These are phyloP conservation scores for Netelia fuscicornis DNA, from an alignment of 2,888 invertebrate species.

Conservation along the genomic window DNA sequence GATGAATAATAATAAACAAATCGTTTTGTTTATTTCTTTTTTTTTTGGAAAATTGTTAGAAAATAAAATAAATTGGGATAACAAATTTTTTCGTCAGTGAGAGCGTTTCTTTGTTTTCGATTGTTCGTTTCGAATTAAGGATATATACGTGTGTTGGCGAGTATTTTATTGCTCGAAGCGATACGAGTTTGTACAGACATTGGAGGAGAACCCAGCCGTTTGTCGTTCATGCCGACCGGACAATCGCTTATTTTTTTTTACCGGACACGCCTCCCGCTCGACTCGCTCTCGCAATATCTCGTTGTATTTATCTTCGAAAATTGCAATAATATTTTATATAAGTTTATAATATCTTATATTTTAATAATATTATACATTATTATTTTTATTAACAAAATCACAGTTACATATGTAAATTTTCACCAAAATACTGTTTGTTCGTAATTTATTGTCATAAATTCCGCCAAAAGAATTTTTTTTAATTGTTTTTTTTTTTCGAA, in stretches of 20 bases:
- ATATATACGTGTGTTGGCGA: neutral
- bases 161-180: slow-evolving; percentile 28
- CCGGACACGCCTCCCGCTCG: slow-evolving; percentile 68
- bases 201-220: slow-evolving; percentile 23
- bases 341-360: no score
- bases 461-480: no score
- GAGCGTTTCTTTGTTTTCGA: neutral
- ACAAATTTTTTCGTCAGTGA: neutral
- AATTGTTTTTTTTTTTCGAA: no score
- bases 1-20: no score
- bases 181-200: slow-evolving; percentile 25
- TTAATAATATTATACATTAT: no score
- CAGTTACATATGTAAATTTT: no score
- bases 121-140: neutral
- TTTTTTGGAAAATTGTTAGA: no score
- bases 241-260: slow-evolving; percentile 54
- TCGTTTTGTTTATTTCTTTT: no score
- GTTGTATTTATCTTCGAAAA: slow-evolving; percentile 67
- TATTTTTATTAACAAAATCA: no score
- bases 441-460: no score
- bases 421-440: no score
- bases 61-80: no score
- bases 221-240: slow-evolving; percentile 31
- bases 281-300: slow-evolving; percentile 48
- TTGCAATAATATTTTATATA: slow-evolving; percentile 65